phyloP scores from a whole-genome alignment of 2,797 vertebrate species.

The Lagothrix lagotricha region DNA sequence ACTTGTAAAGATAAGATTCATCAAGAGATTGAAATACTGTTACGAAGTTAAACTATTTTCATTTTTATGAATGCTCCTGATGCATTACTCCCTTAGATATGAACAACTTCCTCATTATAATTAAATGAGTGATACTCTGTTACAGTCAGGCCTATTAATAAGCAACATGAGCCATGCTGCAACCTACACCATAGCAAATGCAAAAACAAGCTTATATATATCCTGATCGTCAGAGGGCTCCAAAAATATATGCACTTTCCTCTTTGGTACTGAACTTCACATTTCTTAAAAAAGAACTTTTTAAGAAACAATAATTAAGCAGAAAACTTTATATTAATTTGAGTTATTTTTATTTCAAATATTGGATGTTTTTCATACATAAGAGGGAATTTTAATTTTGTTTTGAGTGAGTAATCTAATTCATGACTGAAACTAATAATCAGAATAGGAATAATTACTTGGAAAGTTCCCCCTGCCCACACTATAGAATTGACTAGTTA shows the following conservation, averaged over 20 bases:
- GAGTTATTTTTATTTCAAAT: not conserved
- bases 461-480: not conserved
- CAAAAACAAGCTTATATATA: not conserved
- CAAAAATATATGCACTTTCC: not conserved
- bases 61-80: not conserved
- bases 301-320: not conserved
- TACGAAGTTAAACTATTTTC: not conserved
- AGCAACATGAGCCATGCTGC: not conserved
- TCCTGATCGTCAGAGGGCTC: not conserved
- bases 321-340: not conserved
- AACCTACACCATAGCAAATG: not conserved
- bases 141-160: not conserved
- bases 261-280: not conserved
- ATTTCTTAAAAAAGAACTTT: not conserved
- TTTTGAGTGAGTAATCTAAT: not conserved
- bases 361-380: not conserved
- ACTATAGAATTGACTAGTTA: not conserved
- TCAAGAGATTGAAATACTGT: not conserved
- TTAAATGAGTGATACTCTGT: not conserved
- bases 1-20: not conserved
- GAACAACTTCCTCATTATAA: not conserved
- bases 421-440: not conserved
- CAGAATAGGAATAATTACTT: not conserved
- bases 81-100: not conserved
- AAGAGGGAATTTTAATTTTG: not conserved